Evolutionary conservation across 1,140 invertebrate genomes (phyloP).

Genomic region (Drosophila suzukii): DNA sequence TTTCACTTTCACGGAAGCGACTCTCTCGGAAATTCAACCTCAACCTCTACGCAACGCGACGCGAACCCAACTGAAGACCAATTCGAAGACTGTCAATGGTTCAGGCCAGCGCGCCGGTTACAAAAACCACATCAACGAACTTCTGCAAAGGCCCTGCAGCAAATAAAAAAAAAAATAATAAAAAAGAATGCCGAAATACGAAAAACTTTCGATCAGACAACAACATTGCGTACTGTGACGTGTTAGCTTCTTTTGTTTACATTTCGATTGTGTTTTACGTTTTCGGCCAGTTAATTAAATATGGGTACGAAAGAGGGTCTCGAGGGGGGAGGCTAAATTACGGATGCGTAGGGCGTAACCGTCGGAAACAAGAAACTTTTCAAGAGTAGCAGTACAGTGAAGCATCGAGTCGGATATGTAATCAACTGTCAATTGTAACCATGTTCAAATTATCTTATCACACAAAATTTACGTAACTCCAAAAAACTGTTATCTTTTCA

Average conservation of each 20-base stretch:
- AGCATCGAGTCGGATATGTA: conserved; percentile 23
- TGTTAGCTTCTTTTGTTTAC: conserved; percentile 48
- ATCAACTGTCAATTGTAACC: neutral
- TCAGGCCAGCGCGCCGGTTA: conserved; percentile 3
- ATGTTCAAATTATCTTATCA: conserved; percentile 6
- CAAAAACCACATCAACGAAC: conserved; percentile 43
- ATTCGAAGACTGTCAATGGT: conserved; percentile 45
- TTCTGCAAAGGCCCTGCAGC: conserved; percentile 51
- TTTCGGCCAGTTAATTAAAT: conserved; percentile 55
- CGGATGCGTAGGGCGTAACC: conserved; percentile 39
- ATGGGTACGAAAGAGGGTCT: conserved; percentile 3
- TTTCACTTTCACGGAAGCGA: conserved; percentile 54
- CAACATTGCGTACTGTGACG: conserved; percentile 48
- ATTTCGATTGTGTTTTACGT: conserved; percentile 49
- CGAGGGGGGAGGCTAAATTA: conserved; percentile 12
- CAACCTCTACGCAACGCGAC: conserved; percentile 59
- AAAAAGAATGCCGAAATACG: conserved; percentile 71
- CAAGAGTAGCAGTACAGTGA: conserved; percentile 48
- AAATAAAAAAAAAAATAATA: conserved; percentile 10
- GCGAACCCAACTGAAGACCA: conserved; percentile 62
- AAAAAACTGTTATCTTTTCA: too few relatives aligned
- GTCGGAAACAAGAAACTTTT: conserved; percentile 45
- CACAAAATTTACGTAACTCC: neutral
- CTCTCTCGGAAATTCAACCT: conserved; percentile 22
- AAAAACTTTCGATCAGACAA: conserved; percentile 73